Base-by-base conservation (phyloP, 1,140 invertebrate genomes). In the Babylonia areolata region DNA sequence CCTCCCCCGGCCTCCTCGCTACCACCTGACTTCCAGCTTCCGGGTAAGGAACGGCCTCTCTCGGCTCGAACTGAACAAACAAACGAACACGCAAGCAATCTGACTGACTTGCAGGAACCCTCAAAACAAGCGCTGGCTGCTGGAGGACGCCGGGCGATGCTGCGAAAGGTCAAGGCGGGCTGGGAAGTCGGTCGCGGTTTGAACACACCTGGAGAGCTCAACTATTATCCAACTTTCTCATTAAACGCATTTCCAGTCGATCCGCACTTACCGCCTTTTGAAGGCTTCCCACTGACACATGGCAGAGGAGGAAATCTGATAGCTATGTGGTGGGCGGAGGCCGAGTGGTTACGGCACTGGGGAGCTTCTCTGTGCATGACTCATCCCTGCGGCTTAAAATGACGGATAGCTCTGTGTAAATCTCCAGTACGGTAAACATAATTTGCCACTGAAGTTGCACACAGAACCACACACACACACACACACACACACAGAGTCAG, bases 141-240 rank as follows among this genome's bases (percentile, higher is more conserved):
- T 15, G 15, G 15, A 46, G 9, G 17, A 9, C 9, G 46, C 9
- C 46, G 46, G 46, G 2, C 58, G 28, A 64, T 23, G 15, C 17
- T 12, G 20, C 5, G 58, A 23, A 64, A n/a, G 58, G 58, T 64
- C 58, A 64, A 64, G 58, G 58, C 28, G 5, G 58, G 12, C 28
- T 23, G 23, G 58, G 28, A 64, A 28, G 17, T 64, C 58, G 58
- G 58, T 64, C 58, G 28, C 58, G 58, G 58, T 64, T 64, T 64
- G 58, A 64, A 64, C 58, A n/a, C 58, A n/a, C 20, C 58, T 64
- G 58, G 58, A 64, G 58, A 11, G 58, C 58, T 64, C 28, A n/a
- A 64, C 28, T 64, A 64, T 64, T 64, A 64, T 23, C 58, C 58
- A 64, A 64, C 58, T 64, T 64, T 64, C 58, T 64, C 58, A 64